phyloP scores from a whole-genome alignment of 2,113 vertebrate genomes.

The Ginglymostoma cirratum region DNA sequence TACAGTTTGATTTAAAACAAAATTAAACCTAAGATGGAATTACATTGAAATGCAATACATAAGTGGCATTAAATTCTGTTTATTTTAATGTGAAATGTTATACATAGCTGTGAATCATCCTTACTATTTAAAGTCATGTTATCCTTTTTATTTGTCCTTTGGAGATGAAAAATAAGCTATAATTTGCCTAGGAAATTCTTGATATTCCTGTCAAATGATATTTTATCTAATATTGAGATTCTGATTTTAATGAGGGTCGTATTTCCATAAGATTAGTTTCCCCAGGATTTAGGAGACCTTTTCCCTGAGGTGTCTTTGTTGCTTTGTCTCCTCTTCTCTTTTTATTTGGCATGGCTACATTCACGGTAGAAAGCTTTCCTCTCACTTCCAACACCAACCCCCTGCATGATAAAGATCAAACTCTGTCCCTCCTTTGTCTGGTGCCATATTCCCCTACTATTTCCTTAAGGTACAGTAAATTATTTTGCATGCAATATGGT shows the following conservation, averaged over 20 bases:
- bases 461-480: not conserved
- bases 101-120: constrained; percentile 2
- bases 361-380: not conserved
- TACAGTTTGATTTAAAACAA: not conserved
- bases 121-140: constrained; percentile 24
- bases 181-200: constrained; percentile 25
- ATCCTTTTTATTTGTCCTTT: constrained; percentile 22
- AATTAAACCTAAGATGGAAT: not conserved
- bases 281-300: not conserved
- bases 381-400: not conserved
- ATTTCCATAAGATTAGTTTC: constrained; percentile 16
- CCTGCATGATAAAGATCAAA: not conserved
- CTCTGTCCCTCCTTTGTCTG: not conserved
- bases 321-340: not conserved
- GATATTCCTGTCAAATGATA: constrained; percentile 29
- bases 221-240: constrained; percentile 7
- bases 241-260: constrained; percentile 24
- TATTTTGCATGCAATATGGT: not conserved
- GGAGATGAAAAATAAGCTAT: not conserved
- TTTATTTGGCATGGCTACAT: not conserved
- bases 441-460: not conserved
- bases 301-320: not conserved
- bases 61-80: not conserved
- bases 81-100: constrained; percentile 20
- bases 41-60: constrained; percentile 13